Evolutionary conservation across 2,888 invertebrate genomes (phyloP).

Genomic region (Herminia tarsipennalis): DNA sequence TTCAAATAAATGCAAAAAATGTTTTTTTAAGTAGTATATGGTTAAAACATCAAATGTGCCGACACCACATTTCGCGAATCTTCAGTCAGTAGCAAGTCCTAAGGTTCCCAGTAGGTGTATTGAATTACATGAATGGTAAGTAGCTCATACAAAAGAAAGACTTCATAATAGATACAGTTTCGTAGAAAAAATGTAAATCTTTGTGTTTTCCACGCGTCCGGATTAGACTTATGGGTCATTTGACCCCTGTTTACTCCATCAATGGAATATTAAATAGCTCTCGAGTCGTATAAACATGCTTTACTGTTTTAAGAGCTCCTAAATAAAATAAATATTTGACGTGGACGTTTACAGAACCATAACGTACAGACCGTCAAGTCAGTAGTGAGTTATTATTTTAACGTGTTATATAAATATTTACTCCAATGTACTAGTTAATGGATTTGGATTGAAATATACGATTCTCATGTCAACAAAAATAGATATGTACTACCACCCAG

Average conservation of each 20-base stretch:
- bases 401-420: conserved; percentile 23
- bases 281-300: conserved; percentile 46
- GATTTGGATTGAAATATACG: too few relatives aligned
- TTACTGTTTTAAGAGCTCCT: conserved; percentile 20
- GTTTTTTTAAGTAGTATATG: neutral
- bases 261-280: conserved; percentile 70
- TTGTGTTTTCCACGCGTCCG: conserved; percentile 58
- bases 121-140: conserved; percentile 60
- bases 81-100: conserved; percentile 17
- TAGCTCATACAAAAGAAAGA: conserved; percentile 61
- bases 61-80: conserved; percentile 20
- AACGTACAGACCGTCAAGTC: neutral
- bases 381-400: conserved; percentile 18
- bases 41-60: conserved; percentile 25
- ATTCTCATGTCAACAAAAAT: too few relatives aligned
- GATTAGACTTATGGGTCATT: conserved; percentile 73
- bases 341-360: conserved; percentile 11
- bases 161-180: conserved; percentile 63
- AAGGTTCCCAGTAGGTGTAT: conserved; percentile 39
- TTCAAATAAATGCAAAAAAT: too few relatives aligned
- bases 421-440: too few relatives aligned
- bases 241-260: conserved; percentile 64
- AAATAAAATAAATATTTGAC: conserved; percentile 33
- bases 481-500: too few relatives aligned
- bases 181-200: conserved; percentile 73